A percentile compares a stretch with the other conserved stretches of the same genome.
Evolutionary conservation across 2,888 invertebrate species (phyloP).

Genomic region (Tetranychus piercei): DNA sequence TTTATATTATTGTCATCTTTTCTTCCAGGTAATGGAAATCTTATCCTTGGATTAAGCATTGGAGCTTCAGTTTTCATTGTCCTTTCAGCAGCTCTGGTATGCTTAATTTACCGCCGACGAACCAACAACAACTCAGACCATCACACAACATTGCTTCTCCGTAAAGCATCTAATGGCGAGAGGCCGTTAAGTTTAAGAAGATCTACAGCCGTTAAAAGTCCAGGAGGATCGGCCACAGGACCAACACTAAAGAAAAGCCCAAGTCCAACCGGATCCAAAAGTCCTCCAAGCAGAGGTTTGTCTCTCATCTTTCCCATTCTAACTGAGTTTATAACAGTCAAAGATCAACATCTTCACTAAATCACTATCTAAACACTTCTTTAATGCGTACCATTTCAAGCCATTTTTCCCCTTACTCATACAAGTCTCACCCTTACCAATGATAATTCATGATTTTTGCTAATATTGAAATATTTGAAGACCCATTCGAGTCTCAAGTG

Average conservation of each 20-base stretch:
- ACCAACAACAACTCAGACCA: constrained; percentile 18
- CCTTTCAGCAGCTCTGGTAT: constrained; percentile 3
- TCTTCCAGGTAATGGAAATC: not conserved
- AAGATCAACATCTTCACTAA: not conserved
- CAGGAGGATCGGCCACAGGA: constrained; percentile 48
- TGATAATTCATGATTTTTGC: too few species aligned
- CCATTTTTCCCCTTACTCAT: not conserved
- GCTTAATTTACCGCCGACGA: not conserved
- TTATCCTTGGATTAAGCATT: constrained; percentile 3
- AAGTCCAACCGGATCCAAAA: constrained; percentile 47
- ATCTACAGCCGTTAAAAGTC: constrained; percentile 65
- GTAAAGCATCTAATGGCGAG: constrained; percentile 22
- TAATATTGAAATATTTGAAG: not conserved
- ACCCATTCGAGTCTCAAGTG: not conserved
- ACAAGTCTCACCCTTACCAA: too few species aligned
- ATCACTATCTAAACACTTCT: not conserved
- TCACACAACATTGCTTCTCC: constrained; percentile 21
- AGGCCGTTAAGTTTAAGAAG: constrained; percentile 24
- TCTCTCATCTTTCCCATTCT: not conserved
- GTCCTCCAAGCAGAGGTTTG: constrained; percentile 25
- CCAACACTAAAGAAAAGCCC: constrained; percentile 63
- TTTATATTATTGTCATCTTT: not conserved
- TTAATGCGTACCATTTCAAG: not conserved
- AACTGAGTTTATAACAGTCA: not conserved
- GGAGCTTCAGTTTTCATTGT: constrained; percentile 4